These are phyloP conservation scores for Indicator maculatus DNA, from an alignment of 2,113 vertebrate species.

Conservation along the genomic window DNA sequence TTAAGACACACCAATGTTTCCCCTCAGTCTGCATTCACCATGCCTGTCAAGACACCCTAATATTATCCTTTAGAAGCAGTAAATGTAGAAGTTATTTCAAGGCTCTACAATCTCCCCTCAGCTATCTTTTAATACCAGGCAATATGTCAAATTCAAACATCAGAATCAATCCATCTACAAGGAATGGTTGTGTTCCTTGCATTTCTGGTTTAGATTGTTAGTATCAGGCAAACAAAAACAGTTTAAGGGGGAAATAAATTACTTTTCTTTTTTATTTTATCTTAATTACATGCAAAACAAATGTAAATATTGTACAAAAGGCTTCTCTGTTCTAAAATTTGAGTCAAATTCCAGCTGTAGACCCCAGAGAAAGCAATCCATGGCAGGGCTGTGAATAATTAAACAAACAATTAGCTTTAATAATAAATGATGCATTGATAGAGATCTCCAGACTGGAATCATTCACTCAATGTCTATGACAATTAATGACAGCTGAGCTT, in stretches of 20 bases:
- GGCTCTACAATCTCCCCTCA: slow-evolving; percentile 9
- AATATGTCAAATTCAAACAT: slow-evolving; percentile 6
- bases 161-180: not conserved
- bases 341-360: not conserved
- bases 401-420: slow-evolving; percentile 63
- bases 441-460: slow-evolving; percentile 35
- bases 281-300: not conserved
- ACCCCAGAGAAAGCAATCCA: slow-evolving; percentile 23
- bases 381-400: slow-evolving; percentile 64
- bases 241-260: not conserved
- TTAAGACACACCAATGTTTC: not conserved
- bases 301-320: not conserved
- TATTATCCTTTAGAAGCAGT: slow-evolving; percentile 9
- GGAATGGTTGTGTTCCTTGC: not conserved
- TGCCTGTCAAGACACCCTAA: not conserved
- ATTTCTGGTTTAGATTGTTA: slow-evolving; percentile 2
- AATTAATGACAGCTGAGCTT: slow-evolving; percentile 56
- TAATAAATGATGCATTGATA: slow-evolving; percentile 58
- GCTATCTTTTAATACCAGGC: slow-evolving; percentile 14
- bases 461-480: slow-evolving; percentile 28
- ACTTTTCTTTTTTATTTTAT: not conserved
- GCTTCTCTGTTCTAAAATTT: not conserved
- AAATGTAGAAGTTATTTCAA: slow-evolving; percentile 33
- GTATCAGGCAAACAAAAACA: not conserved
- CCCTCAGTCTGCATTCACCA: not conserved